Evolutionary conservation across 1,140 invertebrate species (phyloP), one percentile per base, ranked within the genome.

Genomic region (Dinoponera quadriceps): DNA sequence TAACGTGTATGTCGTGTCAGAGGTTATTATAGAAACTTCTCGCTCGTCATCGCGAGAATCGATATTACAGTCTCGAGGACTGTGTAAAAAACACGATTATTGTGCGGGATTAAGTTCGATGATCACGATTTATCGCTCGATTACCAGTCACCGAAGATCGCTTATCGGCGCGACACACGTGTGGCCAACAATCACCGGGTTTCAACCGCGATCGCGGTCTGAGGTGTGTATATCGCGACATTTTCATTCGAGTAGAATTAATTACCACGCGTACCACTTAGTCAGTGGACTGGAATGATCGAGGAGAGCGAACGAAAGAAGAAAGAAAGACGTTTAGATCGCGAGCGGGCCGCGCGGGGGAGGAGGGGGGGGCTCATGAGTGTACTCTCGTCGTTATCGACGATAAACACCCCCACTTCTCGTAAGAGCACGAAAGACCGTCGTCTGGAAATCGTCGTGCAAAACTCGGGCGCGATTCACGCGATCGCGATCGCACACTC

Each of bases 201-300:
- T 49, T 66, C 62, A 80, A 77, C 16, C 54, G 27, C 49, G 18
- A 38, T 29, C 20, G 38, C 44, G n/a, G 63, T 9, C 48, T 27
- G 13, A 44, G 38, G 0, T 44, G 38, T 44, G 7, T 44, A 16
- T 49, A 51, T 27, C 14, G 27, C 20, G 2, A 66, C 2, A 16
- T 71, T 55, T 63, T 51, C 11, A 48, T 62, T 54, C 48, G 74
- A 51, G 38, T 60, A 33, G 49, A 84, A 69, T 62, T 80, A 83
- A 78, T 83, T 55, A 27, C n/a, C 18, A 33, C 25, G 33, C 27
- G 59, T 73, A 29, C 48, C 78, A 73, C 27, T 63, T 66, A 57
- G 11, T 48, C n/a, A 59, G 3, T 49, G 20, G 38, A 49, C 27
- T 66, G 60, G 38, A 68, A 83, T 78, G 66, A 60, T 60, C 62